Evolutionary conservation across 2,113 vertebrate species (phyloP), one percentile per base, ranked within the genome.

Genomic region (Calidris pygmaea): DNA sequence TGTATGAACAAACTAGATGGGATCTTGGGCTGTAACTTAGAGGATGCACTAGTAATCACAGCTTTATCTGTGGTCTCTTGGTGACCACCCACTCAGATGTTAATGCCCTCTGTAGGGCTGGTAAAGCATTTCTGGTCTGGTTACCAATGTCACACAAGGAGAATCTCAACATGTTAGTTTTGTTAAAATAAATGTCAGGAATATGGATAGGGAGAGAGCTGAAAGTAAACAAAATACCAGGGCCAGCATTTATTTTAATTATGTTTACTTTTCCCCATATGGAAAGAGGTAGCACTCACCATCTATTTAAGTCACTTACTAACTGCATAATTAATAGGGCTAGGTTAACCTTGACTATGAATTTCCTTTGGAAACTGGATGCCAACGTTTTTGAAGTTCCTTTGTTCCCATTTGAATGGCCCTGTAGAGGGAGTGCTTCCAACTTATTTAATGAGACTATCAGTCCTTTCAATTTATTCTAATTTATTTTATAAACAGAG

Each of bases 261-360:
- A 65, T 14, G 48, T 81, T 67, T 72, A 65, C 32, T 71, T 89
- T 82, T 91, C 45, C 56, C 68, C 35, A 26, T 60, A 74, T 1
- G 9, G 74, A 85, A 89, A 79, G 70, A 79, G 22, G 66, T 52
- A 81, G 59, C 35, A 35, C 45, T 91, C 27, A 67, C 35, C 80
- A 91, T 48, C 66, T 82, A 90, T 92, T 92, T 90, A 58, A 96
- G 81, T 87, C 48, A 41, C 73, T 94, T 91, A 47, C 52, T 85
- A 75, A 75, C 66, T 89, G 58, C 48, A 50, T 89, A 87, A 89
- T 55, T 82, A 82, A 68, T 66, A 78, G 39, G 30, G 5, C 35
- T 94, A 87, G 17, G 86, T 91, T 95, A 94, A 95, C 45, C 77
- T 93, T 82, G 73, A 59, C 35, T 15, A 3, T 72, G 74, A 87